A percentile compares a stretch with the other conserved stretches of the same genome.
phyloP scores from a whole-genome alignment of 2,797 vertebrate species.

The Cossypha caffra region DNA sequence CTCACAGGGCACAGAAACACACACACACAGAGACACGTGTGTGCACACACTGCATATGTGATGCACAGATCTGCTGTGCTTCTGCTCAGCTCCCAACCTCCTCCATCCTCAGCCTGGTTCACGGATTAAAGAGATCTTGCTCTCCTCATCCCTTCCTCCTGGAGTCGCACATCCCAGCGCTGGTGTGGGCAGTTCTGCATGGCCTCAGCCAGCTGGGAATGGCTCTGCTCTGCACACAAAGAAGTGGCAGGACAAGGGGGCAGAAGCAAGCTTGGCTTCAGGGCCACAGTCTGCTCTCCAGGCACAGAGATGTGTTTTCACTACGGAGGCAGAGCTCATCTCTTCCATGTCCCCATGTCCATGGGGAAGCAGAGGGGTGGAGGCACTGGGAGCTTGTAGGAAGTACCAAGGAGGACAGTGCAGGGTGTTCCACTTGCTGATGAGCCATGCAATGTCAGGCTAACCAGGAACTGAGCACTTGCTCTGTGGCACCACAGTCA shows the following conservation, averaged over 20 bases:
- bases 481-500: neutral
- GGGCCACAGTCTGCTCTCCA: neutral
- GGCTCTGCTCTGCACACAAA: neutral
- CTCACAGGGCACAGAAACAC: neutral
- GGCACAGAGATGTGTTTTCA: neutral
- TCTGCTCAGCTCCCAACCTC: neutral
- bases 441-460: accelerated
- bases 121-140: too few relatives aligned
- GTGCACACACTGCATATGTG: accelerated
- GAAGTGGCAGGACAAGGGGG: neutral
- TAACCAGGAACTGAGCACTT: neutral
- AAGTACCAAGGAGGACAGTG: neutral
- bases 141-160: neutral
- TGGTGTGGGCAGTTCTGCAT: accelerated
- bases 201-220: neutral
- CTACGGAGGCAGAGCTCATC: neutral
- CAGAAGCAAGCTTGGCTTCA: neutral
- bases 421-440: neutral
- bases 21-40: accelerated
- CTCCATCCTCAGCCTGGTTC: neutral
- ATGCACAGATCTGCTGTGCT: neutral
- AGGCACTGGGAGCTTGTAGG: neutral
- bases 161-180: accelerated
- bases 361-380: neutral
- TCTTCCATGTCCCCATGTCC: accelerated